Conservation (phyloP, 30 jellyfish, hydroid and myxozoan genomes). For the Turritopsis rubra region DNA sequence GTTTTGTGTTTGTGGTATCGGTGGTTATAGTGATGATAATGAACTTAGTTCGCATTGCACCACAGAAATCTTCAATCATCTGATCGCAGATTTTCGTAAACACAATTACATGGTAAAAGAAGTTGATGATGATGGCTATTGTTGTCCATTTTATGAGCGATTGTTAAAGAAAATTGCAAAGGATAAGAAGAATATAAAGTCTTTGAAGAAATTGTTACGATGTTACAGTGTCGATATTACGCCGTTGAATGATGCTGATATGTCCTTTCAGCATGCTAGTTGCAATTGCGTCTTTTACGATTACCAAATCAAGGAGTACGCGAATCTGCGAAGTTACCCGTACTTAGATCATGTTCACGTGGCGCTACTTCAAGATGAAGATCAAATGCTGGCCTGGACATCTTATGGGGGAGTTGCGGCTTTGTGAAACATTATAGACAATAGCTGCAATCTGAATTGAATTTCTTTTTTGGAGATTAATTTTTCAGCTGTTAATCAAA, state of each 20-base stretch:
- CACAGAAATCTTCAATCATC: not conserved
- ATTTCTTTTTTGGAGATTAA: too few species aligned
- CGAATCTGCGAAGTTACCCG: conserved; percentile 45
- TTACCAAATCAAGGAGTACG: conserved; percentile 31
- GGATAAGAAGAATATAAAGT: not conserved
- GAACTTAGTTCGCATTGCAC: not conserved
- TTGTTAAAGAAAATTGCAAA: not conserved
- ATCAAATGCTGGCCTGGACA: conserved; percentile 35
- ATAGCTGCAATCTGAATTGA: too few species aligned
- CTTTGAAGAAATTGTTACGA: too few species aligned
- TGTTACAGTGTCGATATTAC: conserved; percentile 30
- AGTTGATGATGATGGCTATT: not conserved
- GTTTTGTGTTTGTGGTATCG: conserved; percentile 14
- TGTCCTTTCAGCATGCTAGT: conserved; percentile 50
- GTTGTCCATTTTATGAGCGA: not conserved
- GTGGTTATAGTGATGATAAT: not conserved
- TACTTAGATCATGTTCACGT: conserved; percentile 45
- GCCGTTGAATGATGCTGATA: conserved; percentile 24
- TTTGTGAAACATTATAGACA: conserved; percentile 1
- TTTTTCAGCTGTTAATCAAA: too few species aligned
- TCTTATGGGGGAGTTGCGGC: conserved; percentile 62
- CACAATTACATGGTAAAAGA: conserved; percentile 23
- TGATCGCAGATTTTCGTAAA: conserved; percentile 26
- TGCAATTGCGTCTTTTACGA: conserved; percentile 49
- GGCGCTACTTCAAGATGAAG: conserved; percentile 26